These are phyloP conservation scores for Drosophila leontia DNA, from an alignment of 1,140 invertebrate species.

Conservation along the genomic window DNA sequence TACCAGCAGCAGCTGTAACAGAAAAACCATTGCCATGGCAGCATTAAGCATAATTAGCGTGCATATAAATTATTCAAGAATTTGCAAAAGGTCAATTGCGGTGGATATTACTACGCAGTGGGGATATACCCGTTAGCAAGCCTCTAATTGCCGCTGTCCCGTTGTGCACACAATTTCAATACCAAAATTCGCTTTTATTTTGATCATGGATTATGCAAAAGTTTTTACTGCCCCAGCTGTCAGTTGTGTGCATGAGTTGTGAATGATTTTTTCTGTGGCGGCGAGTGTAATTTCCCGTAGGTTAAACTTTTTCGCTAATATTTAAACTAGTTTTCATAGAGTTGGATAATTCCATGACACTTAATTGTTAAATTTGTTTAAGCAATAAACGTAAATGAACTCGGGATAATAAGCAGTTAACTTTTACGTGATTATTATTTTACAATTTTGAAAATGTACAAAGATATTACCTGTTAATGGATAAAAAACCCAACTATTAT, in stretches of 20 bases:
- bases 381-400: not conserved
- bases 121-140: not conserved
- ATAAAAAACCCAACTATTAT: not conserved
- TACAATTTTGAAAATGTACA: not conserved
- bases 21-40: constrained; percentile 12
- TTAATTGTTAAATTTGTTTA: constrained; percentile 2
- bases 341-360: not conserved
- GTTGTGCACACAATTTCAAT: constrained; percentile 26
- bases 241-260: constrained; percentile 15
- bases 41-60: constrained; percentile 41
- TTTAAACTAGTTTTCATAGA: not conserved
- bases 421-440: not conserved
- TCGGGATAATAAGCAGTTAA: not conserved
- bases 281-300: constrained; percentile 9
- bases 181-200: constrained; percentile 20
- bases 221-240: constrained; percentile 8
- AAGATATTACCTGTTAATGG: not conserved
- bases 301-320: constrained; percentile 16
- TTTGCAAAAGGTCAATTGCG: constrained; percentile 34
- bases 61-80: constrained; percentile 52
- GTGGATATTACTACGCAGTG: not conserved
- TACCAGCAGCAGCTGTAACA: constrained; percentile 7
- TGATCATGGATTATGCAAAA: constrained; percentile 22
- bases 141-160: constrained; percentile 34
- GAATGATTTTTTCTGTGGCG: constrained; percentile 25